Conservation (phyloP, 2,888 invertebrate species). For the Strigamia crassipes region DNA sequence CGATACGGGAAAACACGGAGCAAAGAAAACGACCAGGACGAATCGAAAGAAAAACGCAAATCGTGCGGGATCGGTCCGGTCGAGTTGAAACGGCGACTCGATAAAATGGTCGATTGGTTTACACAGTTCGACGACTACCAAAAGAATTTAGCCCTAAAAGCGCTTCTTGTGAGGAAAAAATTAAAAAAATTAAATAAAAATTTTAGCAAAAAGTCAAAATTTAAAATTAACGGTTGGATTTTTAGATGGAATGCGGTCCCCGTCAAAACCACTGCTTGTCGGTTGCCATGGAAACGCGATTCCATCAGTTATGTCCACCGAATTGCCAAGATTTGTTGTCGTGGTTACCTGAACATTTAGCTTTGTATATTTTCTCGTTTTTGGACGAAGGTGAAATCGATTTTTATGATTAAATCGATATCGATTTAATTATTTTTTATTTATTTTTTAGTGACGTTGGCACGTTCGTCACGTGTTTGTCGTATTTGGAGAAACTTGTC, state of each 20-base stretch:
- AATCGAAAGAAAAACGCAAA: not conserved
- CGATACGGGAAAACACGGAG: not conserved
- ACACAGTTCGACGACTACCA: slow-evolving; percentile 50
- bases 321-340: slow-evolving; percentile 61
- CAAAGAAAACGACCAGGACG: not conserved
- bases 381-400: slow-evolving; percentile 59
- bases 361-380: slow-evolving; percentile 59
- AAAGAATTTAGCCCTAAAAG: slow-evolving; percentile 50
- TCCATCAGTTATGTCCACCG: slow-evolving; percentile 60
- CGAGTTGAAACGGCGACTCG: slow-evolving; percentile 48
- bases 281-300: slow-evolving; percentile 57
- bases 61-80: slow-evolving; percentile 34
- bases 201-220: not conserved
- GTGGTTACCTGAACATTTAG: slow-evolving; percentile 59
- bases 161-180: slow-evolving; percentile 44
- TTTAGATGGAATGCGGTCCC: slow-evolving; percentile 58
- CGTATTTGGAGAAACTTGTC: slow-evolving; percentile 58
- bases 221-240: not conserved
- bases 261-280: slow-evolving; percentile 61
- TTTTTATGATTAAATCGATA: not conserved
- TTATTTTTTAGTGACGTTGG: slow-evolving; percentile 57
- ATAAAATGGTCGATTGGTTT: slow-evolving; percentile 50
- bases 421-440: slow-evolving; percentile 19
- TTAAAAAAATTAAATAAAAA: not conserved
- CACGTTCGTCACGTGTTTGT: slow-evolving; percentile 57